Base-by-base conservation (phyloP, 2,888 invertebrate species). In the Pteria penguin region DNA sequence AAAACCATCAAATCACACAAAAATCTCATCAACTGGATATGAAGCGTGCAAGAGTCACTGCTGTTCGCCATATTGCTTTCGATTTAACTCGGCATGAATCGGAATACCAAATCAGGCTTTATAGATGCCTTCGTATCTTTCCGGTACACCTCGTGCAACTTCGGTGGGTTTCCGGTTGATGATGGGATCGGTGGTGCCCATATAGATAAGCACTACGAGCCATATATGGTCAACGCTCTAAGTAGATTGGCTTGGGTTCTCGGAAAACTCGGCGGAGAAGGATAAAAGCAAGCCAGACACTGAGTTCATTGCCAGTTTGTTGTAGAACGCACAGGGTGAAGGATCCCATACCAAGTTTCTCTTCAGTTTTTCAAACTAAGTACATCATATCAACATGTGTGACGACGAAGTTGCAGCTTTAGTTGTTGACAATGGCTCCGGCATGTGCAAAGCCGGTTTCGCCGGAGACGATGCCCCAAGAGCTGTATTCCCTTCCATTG, bases 341-440 rank as follows among this genome's bases (percentile, higher is more conserved):
- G 61, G 70, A 58, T 45, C 70, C 70, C 61, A 70, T 61, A 70
- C 70, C 70, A 70, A 61, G 60, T 57, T 55, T 31, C 61, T 70
- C 58, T 57, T 61, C 45, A n/a, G 45, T 70, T 70, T 61, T 57
- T 36, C 58, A 61, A 45, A 57, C 60, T 36, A 63, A 63, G 26
- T 36, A 63, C 18, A 33, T 33, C 18, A 33, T 33, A 61, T 45
- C 36, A 70, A 61, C 33, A 70, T 70, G 70, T 61, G 70, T 70
- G 70, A 70, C 61, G 70, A 70, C 52, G 70, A 70, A 26, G 70
- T 70, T 45, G 90, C 90, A 69, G 90, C 90, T 70, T 79, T 90
- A 67, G 90, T 90, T 73, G 86, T 90, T 65, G 97, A 97, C 94
- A 95, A 96, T 93, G 97, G 97, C 78, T 97, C 97, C 91, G 96